These are phyloP conservation scores for Eurystomus glaucurus DNA, from an alignment of 2,797 vertebrate species.

Conservation along the genomic window DNA sequence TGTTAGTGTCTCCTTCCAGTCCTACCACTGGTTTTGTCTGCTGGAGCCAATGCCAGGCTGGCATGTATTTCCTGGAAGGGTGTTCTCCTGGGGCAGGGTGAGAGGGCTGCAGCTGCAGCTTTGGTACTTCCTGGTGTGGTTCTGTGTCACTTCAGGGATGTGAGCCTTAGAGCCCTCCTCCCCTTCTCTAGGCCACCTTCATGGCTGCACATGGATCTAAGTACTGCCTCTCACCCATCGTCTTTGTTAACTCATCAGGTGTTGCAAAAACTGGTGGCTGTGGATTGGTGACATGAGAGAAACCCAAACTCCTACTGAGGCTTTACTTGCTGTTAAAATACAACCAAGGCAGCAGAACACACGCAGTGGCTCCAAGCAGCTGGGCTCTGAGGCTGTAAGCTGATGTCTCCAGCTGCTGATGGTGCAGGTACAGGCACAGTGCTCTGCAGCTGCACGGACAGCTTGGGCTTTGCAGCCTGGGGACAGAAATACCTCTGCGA, in stretches of 20 bases:
- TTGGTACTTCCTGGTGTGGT: neutral
- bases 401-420: neutral
- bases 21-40: neutral
- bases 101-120: neutral
- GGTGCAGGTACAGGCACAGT: neutral
- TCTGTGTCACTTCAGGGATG: neutral
- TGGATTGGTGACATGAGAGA: neutral
- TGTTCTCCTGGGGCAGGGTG: neutral
- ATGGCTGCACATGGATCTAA: neutral
- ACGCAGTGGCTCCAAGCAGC: neutral
- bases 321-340: neutral
- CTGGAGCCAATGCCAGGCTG: neutral
- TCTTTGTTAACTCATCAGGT: neutral
- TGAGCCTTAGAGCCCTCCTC: neutral
- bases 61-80: neutral
- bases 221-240: neutral
- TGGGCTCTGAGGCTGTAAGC: neutral
- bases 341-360: neutral
- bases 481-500: neutral
- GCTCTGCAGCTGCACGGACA: neutral
- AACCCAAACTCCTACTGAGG: neutral
- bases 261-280: neutral
- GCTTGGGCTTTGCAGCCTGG: neutral
- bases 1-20: neutral
- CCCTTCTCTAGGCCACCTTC: neutral